Evolutionary conservation across 2,113 vertebrate species (phyloP).

Genomic region (Dicrurus megarhynchus): DNA sequence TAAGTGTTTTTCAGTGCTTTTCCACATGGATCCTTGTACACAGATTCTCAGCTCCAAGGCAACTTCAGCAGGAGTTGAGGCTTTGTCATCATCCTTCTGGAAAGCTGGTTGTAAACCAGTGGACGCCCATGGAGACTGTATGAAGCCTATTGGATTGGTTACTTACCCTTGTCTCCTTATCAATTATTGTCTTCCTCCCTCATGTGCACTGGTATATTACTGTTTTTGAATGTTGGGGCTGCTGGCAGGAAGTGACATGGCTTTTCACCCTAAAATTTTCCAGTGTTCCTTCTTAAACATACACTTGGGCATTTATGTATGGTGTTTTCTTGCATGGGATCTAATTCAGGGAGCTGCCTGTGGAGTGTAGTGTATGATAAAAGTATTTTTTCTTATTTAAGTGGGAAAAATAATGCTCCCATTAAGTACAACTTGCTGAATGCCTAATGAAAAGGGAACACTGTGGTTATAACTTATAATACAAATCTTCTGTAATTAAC

Average conservation of each 20-base stretch:
- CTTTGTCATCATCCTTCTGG: background rate
- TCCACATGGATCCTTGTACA: background rate
- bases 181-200: background rate
- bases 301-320: slow-evolving; percentile 38
- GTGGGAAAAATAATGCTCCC: slow-evolving; percentile 58
- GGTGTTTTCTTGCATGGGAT: slow-evolving; percentile 1
- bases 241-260: slow-evolving; percentile 38
- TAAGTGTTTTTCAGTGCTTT: background rate
- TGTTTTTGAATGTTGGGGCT: slow-evolving; percentile 40
- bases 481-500: slow-evolving; percentile 73
- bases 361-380: slow-evolving; percentile 50
- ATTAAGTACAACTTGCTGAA: slow-evolving; percentile 5
- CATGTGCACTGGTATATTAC: slow-evolving; percentile 12
- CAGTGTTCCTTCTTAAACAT: slow-evolving; percentile 49
- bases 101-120: background rate
- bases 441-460: slow-evolving; percentile 64
- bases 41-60: background rate
- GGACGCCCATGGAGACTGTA: background rate
- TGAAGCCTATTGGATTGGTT: background rate
- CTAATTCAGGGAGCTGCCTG: slow-evolving; percentile 52
- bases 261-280: slow-evolving; percentile 38
- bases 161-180: background rate
- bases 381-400: slow-evolving; percentile 59
- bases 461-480: slow-evolving; percentile 72
- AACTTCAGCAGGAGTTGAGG: background rate